These are phyloP conservation scores for Pygathrix nemaeus DNA, from an alignment of 2,113 vertebrate genomes.

Conservation along the genomic window DNA sequence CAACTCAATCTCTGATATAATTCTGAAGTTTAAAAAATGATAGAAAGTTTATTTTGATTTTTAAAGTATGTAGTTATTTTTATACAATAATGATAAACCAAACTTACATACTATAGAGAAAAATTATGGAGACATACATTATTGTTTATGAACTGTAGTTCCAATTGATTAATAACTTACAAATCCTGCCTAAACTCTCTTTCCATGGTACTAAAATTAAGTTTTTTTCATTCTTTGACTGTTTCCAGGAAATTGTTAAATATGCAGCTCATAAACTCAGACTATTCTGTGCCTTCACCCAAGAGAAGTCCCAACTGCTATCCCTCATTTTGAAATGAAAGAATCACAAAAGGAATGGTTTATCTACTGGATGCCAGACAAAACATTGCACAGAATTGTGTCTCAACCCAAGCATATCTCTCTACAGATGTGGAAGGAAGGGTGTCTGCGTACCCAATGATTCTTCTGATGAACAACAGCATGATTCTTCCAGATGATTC, in stretches of 20 bases:
- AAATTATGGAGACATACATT: not conserved
- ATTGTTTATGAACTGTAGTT: not conserved
- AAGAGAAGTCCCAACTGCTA: not conserved
- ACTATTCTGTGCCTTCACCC: not conserved
- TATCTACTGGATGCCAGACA: not conserved
- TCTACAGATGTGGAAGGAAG: not conserved
- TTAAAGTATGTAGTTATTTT: not conserved
- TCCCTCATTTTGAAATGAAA: not conserved
- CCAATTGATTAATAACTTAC: not conserved
- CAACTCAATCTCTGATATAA: not conserved
- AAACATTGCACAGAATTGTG: not conserved
- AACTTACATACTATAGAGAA: not conserved
- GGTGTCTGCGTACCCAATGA: fast-evolving
- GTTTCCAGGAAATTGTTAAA: not conserved
- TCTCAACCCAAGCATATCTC: not conserved
- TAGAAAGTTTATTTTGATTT: not conserved
- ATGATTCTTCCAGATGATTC: not conserved
- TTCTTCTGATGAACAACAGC: not conserved
- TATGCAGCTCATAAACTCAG: not conserved
- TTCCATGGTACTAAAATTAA: not conserved
- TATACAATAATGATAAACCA: not conserved
- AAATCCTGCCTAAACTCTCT: not conserved
- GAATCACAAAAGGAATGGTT: not conserved
- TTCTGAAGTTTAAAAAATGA: not conserved
- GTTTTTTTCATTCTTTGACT: not conserved